phyloP scores from a whole-genome alignment of 1,140 invertebrate species.

The Brachionus calyciflorus region DNA sequence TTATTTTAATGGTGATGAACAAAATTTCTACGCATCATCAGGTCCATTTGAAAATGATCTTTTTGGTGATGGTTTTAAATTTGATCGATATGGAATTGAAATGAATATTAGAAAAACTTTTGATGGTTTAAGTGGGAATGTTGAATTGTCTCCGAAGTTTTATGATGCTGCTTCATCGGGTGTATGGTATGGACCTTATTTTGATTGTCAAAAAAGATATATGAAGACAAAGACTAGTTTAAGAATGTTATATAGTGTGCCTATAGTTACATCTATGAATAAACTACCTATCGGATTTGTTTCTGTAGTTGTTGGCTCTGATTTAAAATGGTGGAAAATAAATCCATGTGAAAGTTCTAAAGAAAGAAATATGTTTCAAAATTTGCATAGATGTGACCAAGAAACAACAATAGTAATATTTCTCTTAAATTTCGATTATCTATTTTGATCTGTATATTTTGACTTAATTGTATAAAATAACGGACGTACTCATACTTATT shows the following conservation, averaged over 20 bases:
- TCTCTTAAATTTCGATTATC: not conserved
- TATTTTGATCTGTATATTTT: too few relatives aligned
- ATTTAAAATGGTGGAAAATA: slow-evolving; percentile 45
- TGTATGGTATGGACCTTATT: slow-evolving; percentile 44
- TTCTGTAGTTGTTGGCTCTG: slow-evolving; percentile 33
- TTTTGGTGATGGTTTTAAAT: not conserved
- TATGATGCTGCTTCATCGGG: slow-evolving; percentile 44
- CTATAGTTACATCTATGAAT: not conserved
- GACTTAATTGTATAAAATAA: too few relatives aligned
- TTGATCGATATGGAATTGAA: slow-evolving; percentile 41
- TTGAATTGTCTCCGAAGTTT: slow-evolving; percentile 22
- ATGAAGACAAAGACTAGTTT: slow-evolving; percentile 35
- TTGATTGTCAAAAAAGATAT: slow-evolving; percentile 25
- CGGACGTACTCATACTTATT: too few relatives aligned
- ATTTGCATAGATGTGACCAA: slow-evolving; percentile 42
- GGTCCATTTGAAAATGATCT: slow-evolving; percentile 4
- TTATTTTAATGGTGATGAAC: slow-evolving; percentile 2
- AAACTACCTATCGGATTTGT: slow-evolving; percentile 41
- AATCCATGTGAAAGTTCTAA: slow-evolving; percentile 42
- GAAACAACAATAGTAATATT: slow-evolving; percentile 45
- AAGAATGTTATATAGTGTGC: slow-evolving; percentile 24
- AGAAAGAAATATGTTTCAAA: slow-evolving; percentile 35
- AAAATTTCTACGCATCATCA: not conserved
- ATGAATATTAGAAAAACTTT: slow-evolving; percentile 39
- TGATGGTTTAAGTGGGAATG: slow-evolving; percentile 33